Evolutionary conservation across 1,140 invertebrate genomes (phyloP).

Genomic region (Laodelphax striatellus): DNA sequence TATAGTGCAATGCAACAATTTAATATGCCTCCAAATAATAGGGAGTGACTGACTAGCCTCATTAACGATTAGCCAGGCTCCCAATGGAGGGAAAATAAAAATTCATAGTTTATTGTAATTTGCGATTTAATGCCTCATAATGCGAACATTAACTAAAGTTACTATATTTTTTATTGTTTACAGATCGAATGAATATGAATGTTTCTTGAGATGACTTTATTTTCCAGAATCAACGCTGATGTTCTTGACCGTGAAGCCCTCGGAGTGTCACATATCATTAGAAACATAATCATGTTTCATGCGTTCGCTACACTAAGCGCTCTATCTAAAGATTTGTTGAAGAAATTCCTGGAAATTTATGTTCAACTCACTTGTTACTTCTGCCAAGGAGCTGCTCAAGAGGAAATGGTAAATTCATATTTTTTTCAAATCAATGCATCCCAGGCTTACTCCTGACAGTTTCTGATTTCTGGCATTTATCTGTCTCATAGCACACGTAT

Average conservation of each 20-base stretch:
- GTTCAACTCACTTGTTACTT: conserved; percentile 62
- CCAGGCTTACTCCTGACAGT: no score
- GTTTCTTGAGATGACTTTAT: not conserved
- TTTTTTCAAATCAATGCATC: not conserved
- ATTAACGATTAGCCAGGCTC: no score
- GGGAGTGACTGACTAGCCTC: no score
- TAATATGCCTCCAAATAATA: no score
- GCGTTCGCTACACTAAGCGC: conserved; percentile 30
- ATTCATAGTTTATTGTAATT: no score
- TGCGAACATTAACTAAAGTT: not conserved
- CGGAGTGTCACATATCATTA: conserved; percentile 52
- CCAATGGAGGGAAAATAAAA: no score
- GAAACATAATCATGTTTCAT: conserved; percentile 52
- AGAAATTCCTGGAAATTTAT: conserved; percentile 46
- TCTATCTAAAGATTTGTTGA: conserved; percentile 40
- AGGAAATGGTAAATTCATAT: conserved; percentile 50
- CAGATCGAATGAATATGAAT: not conserved
- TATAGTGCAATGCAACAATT: no score
- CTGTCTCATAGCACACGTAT: no score
- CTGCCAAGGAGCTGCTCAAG: conserved; percentile 54
- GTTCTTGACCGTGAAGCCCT: conserved; percentile 49
- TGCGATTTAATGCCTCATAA: no score
- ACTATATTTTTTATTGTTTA: not conserved
- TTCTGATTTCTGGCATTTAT: no score
- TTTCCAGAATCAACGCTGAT: conserved; percentile 34